These are phyloP conservation scores for Paracentrotus lividus DNA, from an alignment of 53 echinoderm and acorn worm genomes.

Conservation along the genomic window DNA sequence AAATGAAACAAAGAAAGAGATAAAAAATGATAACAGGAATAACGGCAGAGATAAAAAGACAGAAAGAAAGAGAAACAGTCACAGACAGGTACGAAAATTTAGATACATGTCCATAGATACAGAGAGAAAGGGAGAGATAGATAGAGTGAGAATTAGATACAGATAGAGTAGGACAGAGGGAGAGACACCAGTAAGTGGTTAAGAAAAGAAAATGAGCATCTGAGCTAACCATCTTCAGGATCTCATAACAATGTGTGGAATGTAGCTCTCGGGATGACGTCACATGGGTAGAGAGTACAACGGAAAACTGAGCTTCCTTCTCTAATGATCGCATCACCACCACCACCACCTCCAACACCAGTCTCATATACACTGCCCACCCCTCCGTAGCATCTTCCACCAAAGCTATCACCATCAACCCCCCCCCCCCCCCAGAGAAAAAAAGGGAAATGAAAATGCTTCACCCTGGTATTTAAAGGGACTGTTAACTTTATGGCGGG, in stretches of 20 bases:
- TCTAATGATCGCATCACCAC: not conserved
- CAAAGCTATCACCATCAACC: not conserved
- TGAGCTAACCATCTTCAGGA: constrained; percentile 59
- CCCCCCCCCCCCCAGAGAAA: too few relatives aligned
- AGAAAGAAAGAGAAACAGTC: not conserved
- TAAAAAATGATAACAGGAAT: not conserved
- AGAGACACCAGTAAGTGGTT: constrained; percentile 22
- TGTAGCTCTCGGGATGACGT: constrained; percentile 54
- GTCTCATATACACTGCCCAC: not conserved
- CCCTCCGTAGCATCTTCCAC: too few relatives aligned
- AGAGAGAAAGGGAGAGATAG: not conserved
- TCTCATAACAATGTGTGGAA: constrained; percentile 47
- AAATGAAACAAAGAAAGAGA: not conserved
- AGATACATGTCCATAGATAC: not conserved
- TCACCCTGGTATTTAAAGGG: too few relatives aligned
- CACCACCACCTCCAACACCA: too few relatives aligned
- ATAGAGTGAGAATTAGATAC: not conserved
- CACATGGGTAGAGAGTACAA: constrained; percentile 31
- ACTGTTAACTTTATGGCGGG: too few relatives aligned
- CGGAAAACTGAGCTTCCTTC: constrained; percentile 24
- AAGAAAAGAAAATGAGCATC: constrained; percentile 22
- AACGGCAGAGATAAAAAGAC: not conserved
- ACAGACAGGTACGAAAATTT: not conserved
- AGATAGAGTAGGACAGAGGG: not conserved
- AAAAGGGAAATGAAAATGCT: too few relatives aligned